Base-by-base conservation (phyloP, 2,888 invertebrate species). In the Anthrax anthrax region DNA sequence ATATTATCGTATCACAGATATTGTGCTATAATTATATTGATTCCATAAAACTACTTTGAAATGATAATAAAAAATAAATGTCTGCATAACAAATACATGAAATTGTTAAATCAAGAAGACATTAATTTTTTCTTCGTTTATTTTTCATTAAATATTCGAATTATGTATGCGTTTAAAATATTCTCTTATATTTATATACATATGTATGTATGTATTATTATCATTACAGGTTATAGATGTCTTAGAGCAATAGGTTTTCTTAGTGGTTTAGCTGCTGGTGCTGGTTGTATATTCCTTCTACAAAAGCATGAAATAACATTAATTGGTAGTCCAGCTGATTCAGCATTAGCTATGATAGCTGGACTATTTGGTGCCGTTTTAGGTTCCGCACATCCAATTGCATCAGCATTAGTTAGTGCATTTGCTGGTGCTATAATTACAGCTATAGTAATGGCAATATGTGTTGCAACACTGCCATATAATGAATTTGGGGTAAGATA, bases 241-340 rank as follows among this genome's bases (percentile, higher is more conserved):
- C 84, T 89, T 68, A 87, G 88, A 65, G 85, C 85, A 14, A 80
- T 84, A 50, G 86, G 89, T 78, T 90, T 90, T 65, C 73, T 89
- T 43, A 89, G 87, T 42, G 90, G 90, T 32, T 83, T 89, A 63
- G 81, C 86, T 50, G 89, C 87, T 62, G 88, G 84, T 16, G 80
- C 86, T 43, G 78, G 84, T 51, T 77, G 87, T 52, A 84, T 88
- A 38, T 89, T 89, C 58, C 85, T 87, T 63, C 71, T 84, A 43
- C 86, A 87, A 65, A 84, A 86, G 60, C 78, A 82, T 57, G 71
- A 87, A 50, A 76, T 89, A 65, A 83, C 84, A 14, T 73, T 79
- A 43, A 79, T 84, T 60, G 87, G 84, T 42, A 65, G 64, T 52
- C 67, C 67, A 39, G 67, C 64, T 12, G 69, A 68, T 51, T 64